Conservation (phyloP, 1,140 invertebrate species). For the Scaptomyza montana region DNA sequence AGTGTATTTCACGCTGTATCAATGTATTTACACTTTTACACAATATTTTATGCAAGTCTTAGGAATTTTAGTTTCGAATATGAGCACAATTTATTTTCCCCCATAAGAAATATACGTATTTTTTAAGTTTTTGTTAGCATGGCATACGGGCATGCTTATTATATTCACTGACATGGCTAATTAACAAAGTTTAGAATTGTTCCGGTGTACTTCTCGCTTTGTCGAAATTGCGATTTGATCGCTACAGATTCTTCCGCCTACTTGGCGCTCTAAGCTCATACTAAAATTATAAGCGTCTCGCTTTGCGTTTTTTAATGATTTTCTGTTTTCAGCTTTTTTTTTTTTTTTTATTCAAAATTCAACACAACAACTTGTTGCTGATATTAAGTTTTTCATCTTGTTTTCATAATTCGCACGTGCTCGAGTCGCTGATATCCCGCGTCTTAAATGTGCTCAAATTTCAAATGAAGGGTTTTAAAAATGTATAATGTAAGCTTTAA, state of each 20-base stretch:
- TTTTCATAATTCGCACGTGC: slow-evolving; percentile 35
- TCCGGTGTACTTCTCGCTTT: slow-evolving; percentile 20
- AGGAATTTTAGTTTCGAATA: no score
- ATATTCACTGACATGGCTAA: not conserved
- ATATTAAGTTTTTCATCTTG: slow-evolving; percentile 29
- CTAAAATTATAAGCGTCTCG: slow-evolving; percentile 67
- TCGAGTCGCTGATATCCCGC: slow-evolving; percentile 20
- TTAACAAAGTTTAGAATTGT: slow-evolving; percentile 1
- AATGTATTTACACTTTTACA: no score
- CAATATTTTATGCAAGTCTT: no score
- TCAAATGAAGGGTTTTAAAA: slow-evolving; percentile 66
- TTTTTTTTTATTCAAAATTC: slow-evolving; percentile 1
- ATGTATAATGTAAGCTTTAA: slow-evolving; percentile 66
- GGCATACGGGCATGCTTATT: no score
- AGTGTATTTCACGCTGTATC: no score
- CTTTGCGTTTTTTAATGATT: slow-evolving; percentile 66
- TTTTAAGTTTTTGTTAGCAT: not conserved
- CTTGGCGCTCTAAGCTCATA: slow-evolving; percentile 66
- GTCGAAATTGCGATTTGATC: slow-evolving; percentile 1
- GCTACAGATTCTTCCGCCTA: slow-evolving; percentile 58
- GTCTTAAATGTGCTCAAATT: slow-evolving; percentile 42
- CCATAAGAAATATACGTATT: not conserved
- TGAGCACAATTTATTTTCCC: not conserved
- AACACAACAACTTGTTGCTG: slow-evolving; percentile 24
- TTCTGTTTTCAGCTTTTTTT: slow-evolving; percentile 11